Base-by-base conservation (phyloP, 1,140 invertebrate species). In the Lepidotrigona ventralis region DNA sequence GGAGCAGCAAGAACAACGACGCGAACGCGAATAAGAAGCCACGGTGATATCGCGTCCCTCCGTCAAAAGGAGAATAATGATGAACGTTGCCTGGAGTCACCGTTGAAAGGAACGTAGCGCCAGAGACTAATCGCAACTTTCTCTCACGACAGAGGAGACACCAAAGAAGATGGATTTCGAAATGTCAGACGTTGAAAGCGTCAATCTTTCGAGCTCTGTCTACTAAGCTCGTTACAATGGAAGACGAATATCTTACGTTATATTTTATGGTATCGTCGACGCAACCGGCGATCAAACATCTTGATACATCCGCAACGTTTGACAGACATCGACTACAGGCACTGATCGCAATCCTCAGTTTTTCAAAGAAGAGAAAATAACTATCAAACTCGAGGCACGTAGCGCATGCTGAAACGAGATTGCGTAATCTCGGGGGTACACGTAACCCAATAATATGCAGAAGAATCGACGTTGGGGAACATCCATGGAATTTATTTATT, bases 401-500 rank as follows among this genome's bases (percentile, higher is more conserved):
- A 17, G 15, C 14, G 26, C 0, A 15, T 33, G 9, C 29, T 33
- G 21, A 33, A 66, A 66, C 29, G 60, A 78, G 23, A 77, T 77
- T 73, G 78, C 26, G 60, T 77, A 79, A 88, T 85, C 83, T 51
- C 29, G 12, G 21, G 39, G 29, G 29, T 63, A 64, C 79, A 29
- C 21, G 79, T 56, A 70, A 60, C 19, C 26, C 26, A 56, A 46
- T 26, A 39, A 53, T 5, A 66, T 63, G 53, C 56, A 11, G 75
- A 58, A 54, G 82, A 33, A 33, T 29, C 54, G 39, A 60, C 74
- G 80, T 80, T 39, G 71, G 71, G 69, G 39, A 46, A 66, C 77
- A 53, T 86, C 77, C 82, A 23, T 82, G 80, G 84, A 90, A 90
- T 90, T 90, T 87, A 89, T 90, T 89, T 89, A 89, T 87, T 81